Conservation (phyloP, 2,888 invertebrate genomes). For the Leptinotarsa haldemani region DNA sequence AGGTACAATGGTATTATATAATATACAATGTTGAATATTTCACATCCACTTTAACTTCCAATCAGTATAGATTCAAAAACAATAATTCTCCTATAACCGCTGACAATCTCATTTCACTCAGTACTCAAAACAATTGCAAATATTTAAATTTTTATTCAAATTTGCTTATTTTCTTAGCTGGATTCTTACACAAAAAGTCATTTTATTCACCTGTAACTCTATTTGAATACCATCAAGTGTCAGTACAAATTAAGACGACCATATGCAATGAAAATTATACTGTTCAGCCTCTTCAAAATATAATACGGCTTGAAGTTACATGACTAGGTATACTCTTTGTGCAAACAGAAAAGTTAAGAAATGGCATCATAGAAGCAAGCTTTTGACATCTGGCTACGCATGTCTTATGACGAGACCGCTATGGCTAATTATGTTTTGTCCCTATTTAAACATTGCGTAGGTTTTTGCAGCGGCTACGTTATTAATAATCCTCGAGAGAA, state of each 20-base stretch:
- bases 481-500: slow-evolving; percentile 24
- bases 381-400: slow-evolving; percentile 42
- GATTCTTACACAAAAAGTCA: no score
- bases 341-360: slow-evolving; percentile 34
- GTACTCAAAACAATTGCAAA: no score
- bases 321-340: not conserved
- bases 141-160: no score
- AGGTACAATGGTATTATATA: no score
- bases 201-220: not conserved
- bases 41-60: no score
- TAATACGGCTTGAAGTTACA: no score
- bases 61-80: no score
- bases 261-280: not conserved
- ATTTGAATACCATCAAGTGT: not conserved
- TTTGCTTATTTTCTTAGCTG: no score
- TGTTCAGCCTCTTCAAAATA: no score
- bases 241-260: not conserved
- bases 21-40: no score
- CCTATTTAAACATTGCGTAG: slow-evolving; percentile 44
- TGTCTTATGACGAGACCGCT: slow-evolving; percentile 38
- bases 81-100: no score
- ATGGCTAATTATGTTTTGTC: slow-evolving; percentile 44
- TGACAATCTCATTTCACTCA: no score
- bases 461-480: slow-evolving; percentile 31
- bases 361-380: slow-evolving; percentile 43